Evolutionary conservation across 2,888 invertebrate species (phyloP).

Genomic region (Tuta absoluta): DNA sequence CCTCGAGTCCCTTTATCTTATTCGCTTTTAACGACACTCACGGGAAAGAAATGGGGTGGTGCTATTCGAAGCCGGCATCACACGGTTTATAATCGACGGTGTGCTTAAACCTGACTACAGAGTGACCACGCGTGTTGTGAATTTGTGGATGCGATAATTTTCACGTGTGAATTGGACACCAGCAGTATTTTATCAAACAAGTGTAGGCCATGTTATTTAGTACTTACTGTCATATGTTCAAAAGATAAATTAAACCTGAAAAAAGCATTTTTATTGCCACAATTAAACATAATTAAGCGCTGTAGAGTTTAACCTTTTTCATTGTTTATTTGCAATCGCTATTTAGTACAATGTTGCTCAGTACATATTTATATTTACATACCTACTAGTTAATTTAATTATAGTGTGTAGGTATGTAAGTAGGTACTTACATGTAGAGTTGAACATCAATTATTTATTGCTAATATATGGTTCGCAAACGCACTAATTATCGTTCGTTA

Average conservation of each 20-base stretch:
- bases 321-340: constrained; percentile 38
- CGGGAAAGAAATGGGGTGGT: no score
- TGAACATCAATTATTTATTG: constrained; percentile 51
- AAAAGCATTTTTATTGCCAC: constrained; percentile 19
- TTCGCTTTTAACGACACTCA: no score
- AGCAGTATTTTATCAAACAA: background rate
- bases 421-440: background rate
- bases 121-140: no score
- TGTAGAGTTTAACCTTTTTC: constrained; percentile 35
- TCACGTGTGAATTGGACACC: background rate
- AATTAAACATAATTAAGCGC: constrained; percentile 26
- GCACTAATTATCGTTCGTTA: constrained; percentile 52
- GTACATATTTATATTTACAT: no score
- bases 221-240: constrained; percentile 1
- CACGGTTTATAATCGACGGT: no score
- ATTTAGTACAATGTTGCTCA: constrained; percentile 39
- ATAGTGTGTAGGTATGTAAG: no score
- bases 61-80: no score
- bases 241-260: constrained; percentile 21
- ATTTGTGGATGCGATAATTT: background rate
- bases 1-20: no score
- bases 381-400: no score
- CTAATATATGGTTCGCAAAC: constrained; percentile 47
- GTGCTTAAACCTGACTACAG: no score
- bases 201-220: background rate